A percentile compares a stretch with the other conserved stretches of the same genome.
These are phyloP conservation scores for Channa maculata DNA, from an alignment of 2,113 vertebrate genomes.

Conservation along the genomic window DNA sequence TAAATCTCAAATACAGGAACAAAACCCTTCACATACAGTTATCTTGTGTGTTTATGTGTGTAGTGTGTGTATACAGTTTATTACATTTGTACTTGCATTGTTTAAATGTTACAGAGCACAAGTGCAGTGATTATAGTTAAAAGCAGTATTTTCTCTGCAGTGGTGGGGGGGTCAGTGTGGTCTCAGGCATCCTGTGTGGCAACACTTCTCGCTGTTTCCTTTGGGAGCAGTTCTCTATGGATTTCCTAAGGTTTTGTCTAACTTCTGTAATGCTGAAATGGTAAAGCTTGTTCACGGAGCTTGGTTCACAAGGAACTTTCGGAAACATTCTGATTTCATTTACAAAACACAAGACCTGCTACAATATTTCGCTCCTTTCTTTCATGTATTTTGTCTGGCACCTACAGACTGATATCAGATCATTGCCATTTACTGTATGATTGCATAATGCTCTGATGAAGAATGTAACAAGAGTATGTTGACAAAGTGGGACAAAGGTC, in stretches of 20 bases:
- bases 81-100: constrained; percentile 37
- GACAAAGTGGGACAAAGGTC: constrained; percentile 69
- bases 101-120: constrained; percentile 45
- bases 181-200: constrained; percentile 40
- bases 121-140: constrained; percentile 47
- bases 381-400: constrained; percentile 9
- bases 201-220: constrained; percentile 13
- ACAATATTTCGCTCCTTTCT: background rate
- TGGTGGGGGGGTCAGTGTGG: constrained; percentile 26
- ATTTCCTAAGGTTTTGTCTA: constrained; percentile 42
- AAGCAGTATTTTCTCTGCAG: constrained; percentile 41
- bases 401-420: background rate
- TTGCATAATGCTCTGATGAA: constrained; percentile 40
- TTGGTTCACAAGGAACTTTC: constrained; percentile 11
- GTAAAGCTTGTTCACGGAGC: constrained; percentile 8
- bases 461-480: constrained; percentile 59
- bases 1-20: constrained; percentile 79
- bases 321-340: constrained; percentile 20
- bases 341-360: constrained; percentile 21
- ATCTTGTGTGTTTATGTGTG: constrained; percentile 43
- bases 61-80: constrained; percentile 47
- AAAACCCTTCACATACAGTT: constrained; percentile 72
- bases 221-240: constrained; percentile 37
- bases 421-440: constrained; percentile 28
- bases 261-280: constrained; percentile 22